Conservation (phyloP, 2,797 vertebrate genomes). For the Propithecus deckenii region DNA sequence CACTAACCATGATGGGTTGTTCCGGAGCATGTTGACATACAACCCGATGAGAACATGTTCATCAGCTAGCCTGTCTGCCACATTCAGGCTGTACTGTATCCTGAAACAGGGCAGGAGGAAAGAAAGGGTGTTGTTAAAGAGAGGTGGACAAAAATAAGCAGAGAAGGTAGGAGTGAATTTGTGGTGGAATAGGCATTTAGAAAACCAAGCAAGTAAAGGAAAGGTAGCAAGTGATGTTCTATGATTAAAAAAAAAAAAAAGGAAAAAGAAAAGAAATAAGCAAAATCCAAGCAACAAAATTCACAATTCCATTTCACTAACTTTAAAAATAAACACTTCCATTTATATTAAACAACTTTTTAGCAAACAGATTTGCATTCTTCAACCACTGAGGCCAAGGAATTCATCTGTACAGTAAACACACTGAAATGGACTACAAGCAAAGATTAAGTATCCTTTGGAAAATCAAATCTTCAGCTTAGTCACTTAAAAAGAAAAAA, state of each 20-base stretch:
- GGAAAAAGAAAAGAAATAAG: not conserved
- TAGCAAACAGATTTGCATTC: conserved; percentile 46
- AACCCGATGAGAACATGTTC: conserved; percentile 99
- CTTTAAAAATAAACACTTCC: not conserved
- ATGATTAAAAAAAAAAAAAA: not conserved
- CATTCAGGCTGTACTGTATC: conserved; percentile 97
- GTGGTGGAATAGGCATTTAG: conserved; percentile 68
- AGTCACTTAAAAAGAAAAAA: not conserved
- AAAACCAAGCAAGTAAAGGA: conserved; percentile 46
- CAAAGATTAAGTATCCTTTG: conserved; percentile 52
- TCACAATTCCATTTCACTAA: conserved; percentile 26
- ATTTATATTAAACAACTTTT: not conserved
- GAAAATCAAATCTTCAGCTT: conserved; percentile 63
- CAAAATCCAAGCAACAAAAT: conserved; percentile 47
- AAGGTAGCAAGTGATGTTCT: not conserved
- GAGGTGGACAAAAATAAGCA: conserved; percentile 83
- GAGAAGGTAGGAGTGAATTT: conserved; percentile 77
- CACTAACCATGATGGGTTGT: conserved; percentile 97
- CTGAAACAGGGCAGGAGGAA: conserved; percentile 87
- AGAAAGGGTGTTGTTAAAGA: conserved; percentile 81
- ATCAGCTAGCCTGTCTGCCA: conserved; percentile 99
- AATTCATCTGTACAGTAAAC: conserved; percentile 8
- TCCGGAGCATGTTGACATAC: conserved; percentile 98
- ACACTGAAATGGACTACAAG: conserved; percentile 9
- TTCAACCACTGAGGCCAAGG: not conserved